Base-by-base conservation (phyloP, 1,140 invertebrate genomes). In the Teleopsis dalmanni region DNA sequence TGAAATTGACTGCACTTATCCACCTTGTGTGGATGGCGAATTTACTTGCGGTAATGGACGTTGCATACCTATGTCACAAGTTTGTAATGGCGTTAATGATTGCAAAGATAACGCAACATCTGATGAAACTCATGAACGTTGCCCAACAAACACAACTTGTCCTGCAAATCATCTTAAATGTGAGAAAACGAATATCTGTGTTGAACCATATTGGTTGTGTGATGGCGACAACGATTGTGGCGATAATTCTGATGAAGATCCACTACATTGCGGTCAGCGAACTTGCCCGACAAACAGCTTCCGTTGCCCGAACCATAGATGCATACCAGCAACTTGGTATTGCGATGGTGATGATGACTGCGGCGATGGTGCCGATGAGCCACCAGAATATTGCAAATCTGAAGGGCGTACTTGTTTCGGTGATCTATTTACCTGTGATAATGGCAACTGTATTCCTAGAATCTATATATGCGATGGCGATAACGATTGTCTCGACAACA, bases 381-480 rank as follows among this genome's bases (percentile, higher is more conserved):
- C 88, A 1, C 85, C 86, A 57, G 87, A 88, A 59, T 94, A 95
- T 65, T 95, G 91, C 62, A 89, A 91, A 58, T 88, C 86, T 13
- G 91, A 94, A 66, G 91, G 90, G n/a, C 78, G 91, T 54, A 95
- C 91, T 1, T 98, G 95, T 65, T 95, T 93, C 56, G 89, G 92
- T 0, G 92, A 95, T 70, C 73, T 95, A 1, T 97, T 96, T 61
- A 95, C 92, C 0, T 98, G 95, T 62, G 88, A 91, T 59, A 97
- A 97, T 72, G 94, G 93, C 6, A 95, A 95, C 60, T 99, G 95
- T 67, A 94, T 98, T 53, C 91, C 91, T 0, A 76, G 89, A 50
- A 94, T 91, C 51, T 98, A 98, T 70, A 91, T 95, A n/a, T 98
- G 96, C 63, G 95, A 98, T 69, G 91, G 91, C 1, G 89, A 94